Base-by-base conservation (phyloP, 2,888 invertebrate species). In the Drosophila diplacantha region DNA sequence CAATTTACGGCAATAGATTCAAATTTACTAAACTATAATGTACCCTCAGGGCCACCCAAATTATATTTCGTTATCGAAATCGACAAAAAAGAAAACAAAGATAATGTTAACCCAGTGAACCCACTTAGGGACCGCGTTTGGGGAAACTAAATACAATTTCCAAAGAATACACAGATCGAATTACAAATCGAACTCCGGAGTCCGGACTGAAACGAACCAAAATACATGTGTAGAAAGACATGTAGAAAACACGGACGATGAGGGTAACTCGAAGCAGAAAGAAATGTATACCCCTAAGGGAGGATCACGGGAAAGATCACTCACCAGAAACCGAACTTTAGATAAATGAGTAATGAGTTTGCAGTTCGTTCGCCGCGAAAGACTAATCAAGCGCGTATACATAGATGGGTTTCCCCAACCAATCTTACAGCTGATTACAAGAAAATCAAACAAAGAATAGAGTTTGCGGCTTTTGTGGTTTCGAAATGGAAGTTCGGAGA, bases 261-360 rank as follows among this genome's bases (percentile, higher is more conserved):
- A 59, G 60, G 50, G 60, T 59, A 31, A 35, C 22, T 5, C 35
- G 20, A 16, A n/a, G 18, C 32, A 22, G 18, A 43, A 22, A 55
- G 22, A 55, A 29, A 3, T 14, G 35, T 55, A 31, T 43, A n/a
- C 56, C 58, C 58, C 58, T 56, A 18, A 29, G 60, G 50, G 61
- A 60, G 60, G 60, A 61, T 61, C 50, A 34, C 41, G 50, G 29
- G 29, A 51, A 50, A 61, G 61, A 61, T 61, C 60, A 60, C 51
- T 60, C 50, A 43, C 18, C 39, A 43, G 26, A 43, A 35, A 50
- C 61, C 60, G 35, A 60, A 43, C 18, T 41, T 43, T 43, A 43
- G 60, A 61, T 59, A 61, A 59, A 61, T 61, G 59, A 47, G 44
- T 58, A 60, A 60, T 60, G 60, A 61, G 60, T 60, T 59, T 31